phyloP scores from a whole-genome alignment of 1,140 invertebrate species.

The Drosophila punjabiensis region DNA sequence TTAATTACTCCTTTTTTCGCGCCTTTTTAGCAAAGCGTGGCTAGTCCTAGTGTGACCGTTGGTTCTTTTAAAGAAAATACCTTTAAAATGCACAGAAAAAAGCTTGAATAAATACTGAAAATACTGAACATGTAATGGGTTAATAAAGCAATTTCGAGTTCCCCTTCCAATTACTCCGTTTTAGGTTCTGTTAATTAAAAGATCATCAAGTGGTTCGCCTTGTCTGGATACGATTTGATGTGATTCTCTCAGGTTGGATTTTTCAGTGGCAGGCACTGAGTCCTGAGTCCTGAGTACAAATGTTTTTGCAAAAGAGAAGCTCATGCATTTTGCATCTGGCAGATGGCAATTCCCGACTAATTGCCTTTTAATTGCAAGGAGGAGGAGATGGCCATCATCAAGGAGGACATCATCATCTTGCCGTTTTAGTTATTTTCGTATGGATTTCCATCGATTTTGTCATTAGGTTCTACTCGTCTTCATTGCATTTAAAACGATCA shows the following conservation, averaged over 20 bases:
- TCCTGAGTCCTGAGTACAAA: neutral
- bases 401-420: neutral
- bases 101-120: neutral
- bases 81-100: neutral
- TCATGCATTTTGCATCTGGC: slow-evolving; percentile 34
- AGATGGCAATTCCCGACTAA: slow-evolving; percentile 55
- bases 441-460: slow-evolving; percentile 52
- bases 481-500: slow-evolving; percentile 32
- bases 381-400: slow-evolving; percentile 7
- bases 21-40: neutral
- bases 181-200: slow-evolving; percentile 31
- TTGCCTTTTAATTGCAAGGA: slow-evolving; percentile 77
- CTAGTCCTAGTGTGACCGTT: neutral
- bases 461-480: slow-evolving; percentile 29
- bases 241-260: slow-evolving; percentile 8
- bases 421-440: slow-evolving; percentile 19
- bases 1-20: neutral
- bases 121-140: neutral
- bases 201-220: slow-evolving; percentile 28
- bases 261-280: neutral
- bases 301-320: slow-evolving; percentile 5
- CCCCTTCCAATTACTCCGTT: neutral
- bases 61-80: neutral
- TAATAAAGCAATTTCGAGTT: neutral
- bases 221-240: slow-evolving; percentile 1